phyloP scores from a whole-genome alignment of 2,797 vertebrate species.

The Poeciliopsis paucimaculata region DNA sequence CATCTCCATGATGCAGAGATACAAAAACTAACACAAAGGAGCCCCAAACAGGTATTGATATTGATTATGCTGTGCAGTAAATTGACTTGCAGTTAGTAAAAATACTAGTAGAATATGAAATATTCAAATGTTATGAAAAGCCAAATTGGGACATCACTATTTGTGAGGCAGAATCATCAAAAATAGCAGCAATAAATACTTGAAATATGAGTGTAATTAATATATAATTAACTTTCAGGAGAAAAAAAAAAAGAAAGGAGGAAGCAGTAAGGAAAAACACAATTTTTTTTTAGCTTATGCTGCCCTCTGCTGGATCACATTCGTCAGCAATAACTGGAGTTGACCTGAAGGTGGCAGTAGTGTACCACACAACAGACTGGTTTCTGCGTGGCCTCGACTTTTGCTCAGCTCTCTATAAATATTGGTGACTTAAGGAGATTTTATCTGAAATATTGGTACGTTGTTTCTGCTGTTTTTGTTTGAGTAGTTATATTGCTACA shows the following conservation, averaged over 20 bases:
- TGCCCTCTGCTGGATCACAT: constrained; percentile 48
- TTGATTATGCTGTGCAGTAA: background rate
- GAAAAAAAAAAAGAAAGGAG: background rate
- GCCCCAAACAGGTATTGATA: background rate
- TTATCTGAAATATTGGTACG: background rate
- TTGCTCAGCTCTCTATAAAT: background rate
- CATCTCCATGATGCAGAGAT: background rate
- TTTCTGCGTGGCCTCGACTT: background rate
- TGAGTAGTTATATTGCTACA: background rate
- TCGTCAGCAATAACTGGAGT: fast-evolving
- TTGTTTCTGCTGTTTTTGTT: background rate
- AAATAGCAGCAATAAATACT: background rate
- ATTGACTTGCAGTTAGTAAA: background rate
- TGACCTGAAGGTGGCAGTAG: constrained; percentile 41
- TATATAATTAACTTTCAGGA: background rate
- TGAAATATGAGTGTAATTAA: too few relatives aligned
- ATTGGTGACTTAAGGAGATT: background rate
- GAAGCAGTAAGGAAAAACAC: too few relatives aligned
- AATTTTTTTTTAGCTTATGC: constrained; percentile 13
- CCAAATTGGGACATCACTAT: background rate
- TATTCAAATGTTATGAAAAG: background rate
- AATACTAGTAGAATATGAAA: background rate
- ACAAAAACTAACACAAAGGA: background rate
- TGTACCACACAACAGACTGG: constrained; percentile 3
- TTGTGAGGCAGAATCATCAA: background rate